Evolutionary conservation across 2,797 vertebrate species (phyloP).

Genomic region (Cichlasoma orientale): DNA sequence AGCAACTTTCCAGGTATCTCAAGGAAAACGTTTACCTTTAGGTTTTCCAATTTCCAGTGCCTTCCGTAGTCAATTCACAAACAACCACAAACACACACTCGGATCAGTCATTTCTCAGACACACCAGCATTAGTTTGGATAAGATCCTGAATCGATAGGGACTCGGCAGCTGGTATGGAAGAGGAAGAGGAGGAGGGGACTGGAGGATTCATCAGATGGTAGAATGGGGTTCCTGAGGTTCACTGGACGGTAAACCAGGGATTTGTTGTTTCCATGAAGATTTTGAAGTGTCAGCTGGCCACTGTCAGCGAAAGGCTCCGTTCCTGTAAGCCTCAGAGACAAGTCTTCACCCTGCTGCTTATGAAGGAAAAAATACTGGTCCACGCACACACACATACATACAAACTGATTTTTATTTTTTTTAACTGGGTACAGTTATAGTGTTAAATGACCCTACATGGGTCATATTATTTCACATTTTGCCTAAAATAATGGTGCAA

Average conservation of each 20-base stretch:
- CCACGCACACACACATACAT: slow-evolving; percentile 18
- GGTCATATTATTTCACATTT: slow-evolving; percentile 3
- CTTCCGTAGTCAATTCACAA: background rate
- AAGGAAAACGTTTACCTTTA: background rate
- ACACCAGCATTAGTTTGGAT: slow-evolving; percentile 4
- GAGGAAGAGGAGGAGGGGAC: slow-evolving; percentile 10
- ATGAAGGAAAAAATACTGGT: slow-evolving; percentile 8
- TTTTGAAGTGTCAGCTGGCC: slow-evolving; percentile 24
- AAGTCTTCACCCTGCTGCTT: slow-evolving; percentile 1
- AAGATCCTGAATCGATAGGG: slow-evolving; percentile 18
- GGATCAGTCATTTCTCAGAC: slow-evolving; percentile 15
- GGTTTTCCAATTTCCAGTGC: slow-evolving; percentile 2
- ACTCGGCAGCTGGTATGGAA: slow-evolving; percentile 22
- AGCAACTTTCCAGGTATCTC: background rate
- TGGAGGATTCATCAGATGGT: slow-evolving; percentile 45
- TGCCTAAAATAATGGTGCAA: background rate
- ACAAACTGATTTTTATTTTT: background rate
- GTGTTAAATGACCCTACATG: background rate
- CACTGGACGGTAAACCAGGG: background rate
- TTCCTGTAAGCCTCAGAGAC: slow-evolving; percentile 7
- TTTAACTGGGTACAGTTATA: background rate
- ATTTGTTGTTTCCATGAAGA: slow-evolving; percentile 36
- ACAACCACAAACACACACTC: slow-evolving; percentile 2
- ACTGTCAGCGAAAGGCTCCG: slow-evolving; percentile 12
- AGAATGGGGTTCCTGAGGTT: slow-evolving; percentile 29